These are phyloP conservation scores for Naso thynnoides DNA, from an alignment of 2,797 vertebrate species.

Conservation along the genomic window DNA sequence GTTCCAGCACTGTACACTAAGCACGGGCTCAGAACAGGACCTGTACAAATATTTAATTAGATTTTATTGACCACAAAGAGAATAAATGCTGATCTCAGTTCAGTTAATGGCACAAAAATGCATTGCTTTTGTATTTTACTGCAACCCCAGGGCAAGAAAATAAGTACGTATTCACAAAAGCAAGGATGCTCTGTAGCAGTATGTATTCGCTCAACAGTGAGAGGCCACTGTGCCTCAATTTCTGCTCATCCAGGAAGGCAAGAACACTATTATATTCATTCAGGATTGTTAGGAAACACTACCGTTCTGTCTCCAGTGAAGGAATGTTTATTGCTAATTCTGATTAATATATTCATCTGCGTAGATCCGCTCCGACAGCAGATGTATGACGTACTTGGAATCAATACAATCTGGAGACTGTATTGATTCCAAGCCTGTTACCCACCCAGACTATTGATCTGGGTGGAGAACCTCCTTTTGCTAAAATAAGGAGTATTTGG, in stretches of 20 bases:
- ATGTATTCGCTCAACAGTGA: conserved; percentile 18
- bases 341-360: conserved; percentile 53
- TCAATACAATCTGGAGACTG: conserved; percentile 43
- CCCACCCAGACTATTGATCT: conserved; percentile 43
- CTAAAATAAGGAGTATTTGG: conserved; percentile 23
- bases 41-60: conserved; percentile 13
- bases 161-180: conserved; percentile 15
- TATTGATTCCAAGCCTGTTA: conserved; percentile 57
- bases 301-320: conserved; percentile 14
- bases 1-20: not conserved
- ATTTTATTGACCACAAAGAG: conserved; percentile 8
- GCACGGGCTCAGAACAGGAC: not conserved
- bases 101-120: conserved; percentile 16
- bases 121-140: conserved; percentile 6
- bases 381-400: conserved; percentile 58
- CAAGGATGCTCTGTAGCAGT: not conserved
- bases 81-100: conserved; percentile 31
- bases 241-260: conserved; percentile 31
- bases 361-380: conserved; percentile 48
- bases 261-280: conserved; percentile 13
- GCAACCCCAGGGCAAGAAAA: not conserved
- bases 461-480: conserved; percentile 1
- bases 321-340: conserved; percentile 42
- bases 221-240: conserved; percentile 5
- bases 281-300: conserved; percentile 1